These are phyloP conservation scores for Choristoneura rosaceana DNA, from an alignment of 2,888 invertebrate genomes.

Conservation along the genomic window DNA sequence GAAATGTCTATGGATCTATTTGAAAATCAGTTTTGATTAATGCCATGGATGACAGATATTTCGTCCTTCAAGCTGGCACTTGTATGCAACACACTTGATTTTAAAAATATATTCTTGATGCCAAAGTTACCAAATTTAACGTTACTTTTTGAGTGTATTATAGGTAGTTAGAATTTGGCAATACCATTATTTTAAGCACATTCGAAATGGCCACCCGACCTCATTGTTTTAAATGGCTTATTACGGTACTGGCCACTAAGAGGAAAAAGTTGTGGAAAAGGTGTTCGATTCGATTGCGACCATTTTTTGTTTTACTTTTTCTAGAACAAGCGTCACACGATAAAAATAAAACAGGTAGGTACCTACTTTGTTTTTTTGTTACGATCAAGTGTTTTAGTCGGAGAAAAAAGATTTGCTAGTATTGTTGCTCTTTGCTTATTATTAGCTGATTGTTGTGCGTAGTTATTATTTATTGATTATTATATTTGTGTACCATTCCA, in stretches of 20 bases:
- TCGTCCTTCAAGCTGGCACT: neutral
- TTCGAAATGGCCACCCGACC: neutral
- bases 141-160: neutral
- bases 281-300: conserved; percentile 1
- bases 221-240: conserved; percentile 10
- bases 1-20: neutral
- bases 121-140: neutral
- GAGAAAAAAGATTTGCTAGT: neutral
- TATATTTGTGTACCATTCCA: conserved; percentile 12
- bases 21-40: neutral
- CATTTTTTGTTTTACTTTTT: conserved; percentile 4
- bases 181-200: conserved; percentile 4
- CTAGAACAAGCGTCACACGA: neutral
- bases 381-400: neutral
- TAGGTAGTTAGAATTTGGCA: neutral
- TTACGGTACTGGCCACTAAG: conserved; percentile 7
- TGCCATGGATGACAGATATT: neutral
- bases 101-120: neutral
- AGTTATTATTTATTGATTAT: conserved; percentile 6
- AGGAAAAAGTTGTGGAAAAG: neutral
- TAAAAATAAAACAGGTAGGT: neutral
- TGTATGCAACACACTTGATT: neutral
- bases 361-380: neutral
- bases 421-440: neutral
- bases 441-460: neutral